phyloP scores from a whole-genome alignment of 2,113 vertebrate species.

The Cyrtonyx montezumae region DNA sequence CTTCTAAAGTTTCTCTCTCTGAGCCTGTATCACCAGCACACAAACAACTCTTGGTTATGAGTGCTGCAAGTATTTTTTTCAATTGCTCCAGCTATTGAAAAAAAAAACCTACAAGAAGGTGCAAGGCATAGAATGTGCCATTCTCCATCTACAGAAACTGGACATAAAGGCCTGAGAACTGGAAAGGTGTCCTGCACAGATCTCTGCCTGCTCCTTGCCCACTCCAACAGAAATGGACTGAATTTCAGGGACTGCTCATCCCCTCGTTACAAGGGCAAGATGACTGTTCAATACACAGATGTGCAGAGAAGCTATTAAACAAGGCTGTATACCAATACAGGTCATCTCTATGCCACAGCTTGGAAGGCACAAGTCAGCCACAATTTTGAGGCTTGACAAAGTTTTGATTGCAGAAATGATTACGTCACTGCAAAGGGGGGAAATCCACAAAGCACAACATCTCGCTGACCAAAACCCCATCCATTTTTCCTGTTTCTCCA shows the following conservation, averaged over 20 bases:
- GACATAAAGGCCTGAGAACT: background rate
- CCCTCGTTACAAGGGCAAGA: background rate
- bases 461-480: constrained; percentile 58
- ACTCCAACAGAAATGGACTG: background rate
- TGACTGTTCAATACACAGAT: constrained; percentile 1
- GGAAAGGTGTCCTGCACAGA: background rate
- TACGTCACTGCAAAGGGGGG: constrained; percentile 53
- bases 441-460: constrained; percentile 53
- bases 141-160: background rate
- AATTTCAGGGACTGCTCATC: background rate
- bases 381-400: constrained; percentile 47
- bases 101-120: background rate
- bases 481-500: constrained; percentile 54
- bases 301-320: constrained; percentile 65
- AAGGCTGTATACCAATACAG: background rate
- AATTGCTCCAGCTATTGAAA: background rate
- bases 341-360: constrained; percentile 45
- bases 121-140: accelerated
- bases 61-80: accelerated
- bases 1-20: background rate
- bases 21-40: accelerated
- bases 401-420: constrained; percentile 65
- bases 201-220: background rate
- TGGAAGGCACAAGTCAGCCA: constrained; percentile 59
- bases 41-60: background rate